phyloP scores from a whole-genome alignment of 2,797 vertebrate genomes.

The Erithacus rubecula region DNA sequence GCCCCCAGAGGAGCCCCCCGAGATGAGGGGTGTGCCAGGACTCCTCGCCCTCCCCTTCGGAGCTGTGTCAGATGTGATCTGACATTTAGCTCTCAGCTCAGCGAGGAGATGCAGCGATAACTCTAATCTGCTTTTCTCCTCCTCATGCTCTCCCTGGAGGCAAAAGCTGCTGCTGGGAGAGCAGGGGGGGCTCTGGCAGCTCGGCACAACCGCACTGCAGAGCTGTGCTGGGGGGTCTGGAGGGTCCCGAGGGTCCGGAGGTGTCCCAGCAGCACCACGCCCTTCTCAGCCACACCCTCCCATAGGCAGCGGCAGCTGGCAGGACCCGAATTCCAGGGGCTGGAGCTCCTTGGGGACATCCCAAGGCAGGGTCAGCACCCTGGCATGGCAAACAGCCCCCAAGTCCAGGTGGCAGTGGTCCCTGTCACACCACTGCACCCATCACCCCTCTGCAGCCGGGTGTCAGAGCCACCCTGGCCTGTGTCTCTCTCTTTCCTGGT shows the following conservation, averaged over 20 bases:
- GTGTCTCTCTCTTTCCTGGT: background rate
- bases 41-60: background rate
- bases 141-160: background rate
- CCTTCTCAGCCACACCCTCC: accelerated
- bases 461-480: background rate
- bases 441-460: accelerated
- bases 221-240: accelerated
- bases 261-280: background rate
- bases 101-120: background rate
- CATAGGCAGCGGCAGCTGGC: background rate
- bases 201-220: accelerated
- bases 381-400: background rate
- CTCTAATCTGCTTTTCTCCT: conserved; percentile 42
- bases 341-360: background rate
- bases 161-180: background rate
- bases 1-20: accelerated
- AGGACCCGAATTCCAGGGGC: background rate
- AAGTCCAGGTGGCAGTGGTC: accelerated
- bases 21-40: accelerated
- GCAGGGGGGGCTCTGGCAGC: background rate
- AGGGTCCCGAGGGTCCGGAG: accelerated
- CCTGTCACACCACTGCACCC: accelerated
- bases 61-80: background rate
- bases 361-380: background rate
- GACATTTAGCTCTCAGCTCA: conserved; percentile 33